phyloP scores from a whole-genome alignment of 2,888 invertebrate genomes.

The Podotricha telesiphe region DNA sequence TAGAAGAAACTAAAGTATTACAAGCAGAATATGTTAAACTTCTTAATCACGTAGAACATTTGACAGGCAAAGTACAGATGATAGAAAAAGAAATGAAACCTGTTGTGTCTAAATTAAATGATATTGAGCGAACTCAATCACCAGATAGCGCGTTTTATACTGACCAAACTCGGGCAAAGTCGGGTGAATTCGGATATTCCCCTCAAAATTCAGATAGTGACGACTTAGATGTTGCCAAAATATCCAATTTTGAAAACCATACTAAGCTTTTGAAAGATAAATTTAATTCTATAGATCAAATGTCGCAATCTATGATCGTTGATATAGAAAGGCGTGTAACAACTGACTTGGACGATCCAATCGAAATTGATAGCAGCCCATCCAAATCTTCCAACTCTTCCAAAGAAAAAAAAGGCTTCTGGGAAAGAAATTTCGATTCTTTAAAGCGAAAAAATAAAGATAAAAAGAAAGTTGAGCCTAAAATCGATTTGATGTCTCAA shows the following conservation, averaged over 20 bases:
- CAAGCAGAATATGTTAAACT: conserved; percentile 85
- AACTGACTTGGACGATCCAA: conserved; percentile 54
- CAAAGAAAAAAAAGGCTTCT: conserved; percentile 81
- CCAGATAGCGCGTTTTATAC: conserved; percentile 82
- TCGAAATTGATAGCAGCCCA: conserved; percentile 63
- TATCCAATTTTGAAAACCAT: conserved; percentile 70
- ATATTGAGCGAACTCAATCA: conserved; percentile 73
- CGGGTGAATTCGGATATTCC: conserved; percentile 77
- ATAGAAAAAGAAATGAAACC: conserved; percentile 87
- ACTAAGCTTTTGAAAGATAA: conserved; percentile 74
- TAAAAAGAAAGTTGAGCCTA: conserved; percentile 70
- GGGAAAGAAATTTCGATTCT: conserved; percentile 82
- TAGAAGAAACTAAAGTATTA: conserved; percentile 87
- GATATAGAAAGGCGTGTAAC: conserved; percentile 73
- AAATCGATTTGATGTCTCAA: conserved; percentile 79
- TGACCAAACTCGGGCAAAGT: conserved; percentile 79
- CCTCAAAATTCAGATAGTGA: conserved; percentile 79
- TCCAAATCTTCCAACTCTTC: conserved; percentile 72
- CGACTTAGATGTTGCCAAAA: conserved; percentile 67
- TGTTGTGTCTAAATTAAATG: conserved; percentile 68
- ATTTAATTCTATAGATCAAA: conserved; percentile 79
- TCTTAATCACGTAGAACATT: conserved; percentile 85
- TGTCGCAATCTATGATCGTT: conserved; percentile 81
- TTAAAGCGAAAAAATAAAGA: conserved; percentile 69
- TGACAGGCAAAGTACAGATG: conserved; percentile 85